Percentiles rank a stretch among this genome's conserved stretches.
Evolutionary conservation across 2,113 vertebrate genomes (phyloP).

Genomic region (Rhea pennata): DNA sequence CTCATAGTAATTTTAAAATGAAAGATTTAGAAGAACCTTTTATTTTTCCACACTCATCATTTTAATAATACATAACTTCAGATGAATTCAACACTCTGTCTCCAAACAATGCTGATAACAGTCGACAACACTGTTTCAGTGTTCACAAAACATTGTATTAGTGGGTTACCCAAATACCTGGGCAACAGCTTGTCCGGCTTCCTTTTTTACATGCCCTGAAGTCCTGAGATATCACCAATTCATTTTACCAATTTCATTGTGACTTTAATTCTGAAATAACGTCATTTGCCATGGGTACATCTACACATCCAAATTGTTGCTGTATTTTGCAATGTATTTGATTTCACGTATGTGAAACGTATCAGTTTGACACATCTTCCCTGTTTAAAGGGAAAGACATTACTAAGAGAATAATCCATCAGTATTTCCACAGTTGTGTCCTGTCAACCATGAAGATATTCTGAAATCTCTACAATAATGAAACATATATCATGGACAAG

Average conservation of each 20-base stretch:
- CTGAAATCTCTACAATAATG: not conserved
- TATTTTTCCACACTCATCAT: not conserved
- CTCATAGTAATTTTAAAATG: not conserved
- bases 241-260: not conserved
- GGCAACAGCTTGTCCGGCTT: not conserved
- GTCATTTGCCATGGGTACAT: not conserved
- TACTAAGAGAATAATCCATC: not conserved
- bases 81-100: not conserved
- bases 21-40: not conserved
- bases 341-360: not conserved
- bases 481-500: not conserved
- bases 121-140: no score
- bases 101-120: not conserved
- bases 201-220: not conserved
- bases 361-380: no score
- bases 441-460: not conserved
- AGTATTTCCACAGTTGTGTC: not conserved
- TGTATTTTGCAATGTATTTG: not conserved
- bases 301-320: fast-evolving
- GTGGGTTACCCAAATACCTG: not conserved
- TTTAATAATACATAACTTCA: not conserved
- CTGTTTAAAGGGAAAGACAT: not conserved
- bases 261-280: not conserved
- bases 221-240: not conserved
- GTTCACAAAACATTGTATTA: not conserved